Base-by-base conservation (phyloP, 2,888 invertebrate species). In the Eilema caniola region DNA sequence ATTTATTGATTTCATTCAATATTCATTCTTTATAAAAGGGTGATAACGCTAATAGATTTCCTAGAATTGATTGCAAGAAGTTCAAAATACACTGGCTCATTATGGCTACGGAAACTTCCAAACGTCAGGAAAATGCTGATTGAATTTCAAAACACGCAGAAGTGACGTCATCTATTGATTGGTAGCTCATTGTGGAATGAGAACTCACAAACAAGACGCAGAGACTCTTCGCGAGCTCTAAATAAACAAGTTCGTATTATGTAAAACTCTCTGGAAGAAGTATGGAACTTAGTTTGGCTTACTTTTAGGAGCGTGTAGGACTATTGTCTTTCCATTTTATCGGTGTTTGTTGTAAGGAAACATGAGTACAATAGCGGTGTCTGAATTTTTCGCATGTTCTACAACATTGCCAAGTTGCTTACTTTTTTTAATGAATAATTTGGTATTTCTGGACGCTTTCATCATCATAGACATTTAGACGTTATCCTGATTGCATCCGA, bases 121-220 rank as follows among this genome's bases (percentile, higher is more conserved):
- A 72, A 67, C 67, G 71, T 70, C 70, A 74, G 66, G 56, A 75
- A 71, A 70, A 70, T 57, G 70, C 62, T 80, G 78, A 80, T 77
- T 78, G 70, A 80, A 81, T 78, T 74, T 74, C 69, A 69, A 73
- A 76, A 74, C 73, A 66, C 71, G 66, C n/a, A 63, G 70, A 62
- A 62, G 59, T 72, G 73, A 80, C 67, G 77, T 73, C 70, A 71
- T 69, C 31, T 56, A 69, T 71, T 70, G 70, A 80, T 79, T 75
- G 66, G 41, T 23, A 62, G 64, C 62, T 53, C 61, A 20, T 59
- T 75, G 63, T 70, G 59, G 25, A 70, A 65, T 64, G 41, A 67
- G 53, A 57, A 47, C 16, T 57, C 56, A 65, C 37, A 33, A 53
- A 61, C 53, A 69, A 66, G 25, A 23, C 25, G 37, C 12, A 33